Percentiles rank a stretch among this genome's conserved stretches.
Evolutionary conservation across 2,797 vertebrate species (phyloP).

Genomic region (Typhlichthys eigenmanni): DNA sequence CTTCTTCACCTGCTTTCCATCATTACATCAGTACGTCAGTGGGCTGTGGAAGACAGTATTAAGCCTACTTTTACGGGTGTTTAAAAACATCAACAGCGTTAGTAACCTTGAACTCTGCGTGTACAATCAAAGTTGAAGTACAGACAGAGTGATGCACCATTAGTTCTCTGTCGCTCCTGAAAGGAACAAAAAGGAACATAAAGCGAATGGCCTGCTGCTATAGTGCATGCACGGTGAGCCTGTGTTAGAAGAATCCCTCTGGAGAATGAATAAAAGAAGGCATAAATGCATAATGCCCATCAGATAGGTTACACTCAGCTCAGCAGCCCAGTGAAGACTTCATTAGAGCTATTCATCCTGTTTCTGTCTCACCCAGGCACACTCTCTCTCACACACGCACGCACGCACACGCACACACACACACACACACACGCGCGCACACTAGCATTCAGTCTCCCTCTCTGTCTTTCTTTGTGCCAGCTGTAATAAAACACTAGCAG

Average conservation of each 20-base stretch:
- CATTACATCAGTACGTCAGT: too few species aligned
- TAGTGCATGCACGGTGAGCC: slow-evolving; percentile 46
- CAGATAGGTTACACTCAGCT: slow-evolving; percentile 55
- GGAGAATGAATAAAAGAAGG: slow-evolving; percentile 47
- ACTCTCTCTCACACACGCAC: too few species aligned
- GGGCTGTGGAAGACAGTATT: too few species aligned
- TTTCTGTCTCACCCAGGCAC: slow-evolving; percentile 14
- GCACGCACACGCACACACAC: background rate
- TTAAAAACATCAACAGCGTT: background rate
- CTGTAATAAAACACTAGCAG: slow-evolving; percentile 57
- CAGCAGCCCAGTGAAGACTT: slow-evolving; percentile 41
- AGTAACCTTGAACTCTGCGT: too few species aligned
- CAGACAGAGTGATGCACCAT: too few species aligned
- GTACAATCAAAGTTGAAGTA: too few species aligned
- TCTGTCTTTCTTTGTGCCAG: slow-evolving; percentile 26
- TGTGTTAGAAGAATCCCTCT: slow-evolving; percentile 25
- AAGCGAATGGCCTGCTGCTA: background rate
- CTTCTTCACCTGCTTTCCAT: too few species aligned
- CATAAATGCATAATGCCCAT: slow-evolving; percentile 52
- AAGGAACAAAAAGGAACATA: too few species aligned
- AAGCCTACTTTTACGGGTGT: background rate
- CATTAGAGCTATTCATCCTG: slow-evolving; percentile 22
- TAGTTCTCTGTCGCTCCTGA: too few species aligned
- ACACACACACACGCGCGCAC: background rate
- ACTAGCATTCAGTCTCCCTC: too few species aligned